Conservation (phyloP, 1,140 invertebrate species). For the Sinella curviseta region DNA sequence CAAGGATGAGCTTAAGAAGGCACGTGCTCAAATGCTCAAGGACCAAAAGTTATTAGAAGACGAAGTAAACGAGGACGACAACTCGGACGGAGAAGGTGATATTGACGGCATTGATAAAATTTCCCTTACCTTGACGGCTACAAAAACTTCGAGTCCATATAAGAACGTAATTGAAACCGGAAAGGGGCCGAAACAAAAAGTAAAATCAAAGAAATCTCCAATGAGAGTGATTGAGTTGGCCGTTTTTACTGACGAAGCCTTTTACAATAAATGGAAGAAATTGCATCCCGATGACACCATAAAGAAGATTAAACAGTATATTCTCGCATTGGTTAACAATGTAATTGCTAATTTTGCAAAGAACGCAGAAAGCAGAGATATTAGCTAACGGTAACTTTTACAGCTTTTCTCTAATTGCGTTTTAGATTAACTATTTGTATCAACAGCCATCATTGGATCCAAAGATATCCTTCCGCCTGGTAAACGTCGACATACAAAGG, state of each 20-base stretch:
- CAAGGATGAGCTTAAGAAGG: neutral
- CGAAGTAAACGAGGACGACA: neutral
- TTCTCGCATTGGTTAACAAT: constrained; percentile 1
- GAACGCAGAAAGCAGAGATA: too few relatives aligned
- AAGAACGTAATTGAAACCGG: neutral
- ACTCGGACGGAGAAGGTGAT: neutral
- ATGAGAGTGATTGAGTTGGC: constrained; percentile 17
- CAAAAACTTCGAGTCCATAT: neutral
- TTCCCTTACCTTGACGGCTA: neutral
- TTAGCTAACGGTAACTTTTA: neutral
- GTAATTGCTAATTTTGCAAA: neutral
- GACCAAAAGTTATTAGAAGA: neutral
- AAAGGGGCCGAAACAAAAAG: neutral
- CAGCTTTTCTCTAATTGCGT: neutral
- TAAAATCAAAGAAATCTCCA: neutral
- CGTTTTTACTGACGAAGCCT: constrained; percentile 10
- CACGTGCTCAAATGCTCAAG: neutral
- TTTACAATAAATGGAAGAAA: neutral
- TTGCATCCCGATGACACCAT: neutral
- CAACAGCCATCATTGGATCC: neutral
- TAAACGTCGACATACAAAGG: constrained; percentile 12
- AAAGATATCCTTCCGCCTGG: constrained; percentile 21
- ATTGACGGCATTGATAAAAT: neutral
- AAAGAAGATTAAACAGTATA: neutral
- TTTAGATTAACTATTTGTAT: constrained; percentile 28